These are phyloP conservation scores for Triplophysa bombifrons DNA, from an alignment of 2,797 vertebrate genomes.

Conservation along the genomic window DNA sequence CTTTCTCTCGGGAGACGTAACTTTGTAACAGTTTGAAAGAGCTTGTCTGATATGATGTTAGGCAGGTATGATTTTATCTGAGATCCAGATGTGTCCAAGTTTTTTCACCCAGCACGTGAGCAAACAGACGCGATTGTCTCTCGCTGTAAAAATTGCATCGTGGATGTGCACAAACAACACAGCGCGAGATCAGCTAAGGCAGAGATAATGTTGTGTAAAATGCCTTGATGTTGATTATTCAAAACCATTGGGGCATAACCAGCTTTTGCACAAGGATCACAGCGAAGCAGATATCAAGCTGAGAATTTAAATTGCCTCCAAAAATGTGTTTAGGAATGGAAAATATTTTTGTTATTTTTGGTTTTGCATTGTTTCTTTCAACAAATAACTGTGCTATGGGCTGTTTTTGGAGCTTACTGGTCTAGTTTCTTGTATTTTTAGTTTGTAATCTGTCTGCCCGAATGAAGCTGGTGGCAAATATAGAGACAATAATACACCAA, in stretches of 20 bases:
- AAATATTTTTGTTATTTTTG: conserved; percentile 5
- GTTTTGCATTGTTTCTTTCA: neutral
- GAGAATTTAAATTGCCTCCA: conserved; percentile 23
- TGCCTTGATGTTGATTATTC: conserved; percentile 39
- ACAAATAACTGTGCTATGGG: neutral
- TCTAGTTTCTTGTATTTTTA: neutral
- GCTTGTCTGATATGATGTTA: conserved; percentile 11
- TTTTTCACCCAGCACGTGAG: neutral
- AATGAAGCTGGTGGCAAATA: neutral
- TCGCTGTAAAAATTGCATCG: neutral
- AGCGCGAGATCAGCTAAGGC: conserved; percentile 21
- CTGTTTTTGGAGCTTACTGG: neutral
- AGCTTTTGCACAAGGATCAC: conserved; percentile 23
- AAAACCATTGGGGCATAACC: conserved; percentile 23
- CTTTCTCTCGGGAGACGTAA: neutral
- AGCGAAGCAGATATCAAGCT: conserved; percentile 40
- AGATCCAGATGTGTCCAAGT: neutral
- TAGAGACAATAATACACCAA: neutral
- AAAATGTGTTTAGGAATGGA: conserved; percentile 25
- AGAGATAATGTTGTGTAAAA: conserved; percentile 47
- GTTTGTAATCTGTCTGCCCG: neutral
- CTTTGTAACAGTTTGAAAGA: neutral
- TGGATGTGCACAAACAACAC: conserved; percentile 27
- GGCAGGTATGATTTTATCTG: conserved; percentile 7
- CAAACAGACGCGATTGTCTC: conserved; percentile 9